Evolutionary conservation across 1,140 invertebrate genomes (phyloP).

Genomic region (Eumaeus atala): DNA sequence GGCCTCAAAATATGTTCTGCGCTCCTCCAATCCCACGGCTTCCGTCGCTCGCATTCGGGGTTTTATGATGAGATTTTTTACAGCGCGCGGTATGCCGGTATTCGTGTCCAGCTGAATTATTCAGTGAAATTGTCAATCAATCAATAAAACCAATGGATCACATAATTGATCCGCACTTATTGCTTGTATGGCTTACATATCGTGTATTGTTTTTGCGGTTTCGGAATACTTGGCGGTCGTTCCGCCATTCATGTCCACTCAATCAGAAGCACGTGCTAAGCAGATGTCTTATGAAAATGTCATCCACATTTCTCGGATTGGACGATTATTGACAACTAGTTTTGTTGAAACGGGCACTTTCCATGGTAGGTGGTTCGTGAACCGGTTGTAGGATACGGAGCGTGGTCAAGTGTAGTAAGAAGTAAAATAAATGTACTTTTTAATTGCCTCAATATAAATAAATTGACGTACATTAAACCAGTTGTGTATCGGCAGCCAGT

Average conservation of each 20-base stretch:
- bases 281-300: conserved; percentile 42
- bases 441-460: conserved; percentile 6
- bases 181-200: conserved; percentile 54
- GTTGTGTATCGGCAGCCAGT: not conserved
- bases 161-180: conserved; percentile 67
- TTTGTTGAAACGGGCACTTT: conserved; percentile 22
- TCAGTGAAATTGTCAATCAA: conserved; percentile 67
- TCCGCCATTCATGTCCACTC: conserved; percentile 50
- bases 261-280: conserved; percentile 55
- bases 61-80: conserved; percentile 37
- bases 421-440: conserved; percentile 1
- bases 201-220: conserved; percentile 48
- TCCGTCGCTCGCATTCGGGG: conserved; percentile 42
- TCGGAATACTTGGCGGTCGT: conserved; percentile 60
- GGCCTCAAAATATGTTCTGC: conserved; percentile 43
- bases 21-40: conserved; percentile 48
- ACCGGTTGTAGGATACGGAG: conserved; percentile 43
- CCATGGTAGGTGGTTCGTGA: conserved; percentile 31
- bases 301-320: conserved; percentile 43
- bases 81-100: conserved; percentile 57
- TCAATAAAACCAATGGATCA: conserved; percentile 71
- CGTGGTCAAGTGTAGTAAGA: conserved; percentile 16
- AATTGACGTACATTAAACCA: not conserved
- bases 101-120: conserved; percentile 68
- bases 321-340: conserved; percentile 44